Evolutionary conservation across 2,888 invertebrate species (phyloP), one percentile per base, ranked within the genome.

Genomic region (Chloroclysta siterata): DNA sequence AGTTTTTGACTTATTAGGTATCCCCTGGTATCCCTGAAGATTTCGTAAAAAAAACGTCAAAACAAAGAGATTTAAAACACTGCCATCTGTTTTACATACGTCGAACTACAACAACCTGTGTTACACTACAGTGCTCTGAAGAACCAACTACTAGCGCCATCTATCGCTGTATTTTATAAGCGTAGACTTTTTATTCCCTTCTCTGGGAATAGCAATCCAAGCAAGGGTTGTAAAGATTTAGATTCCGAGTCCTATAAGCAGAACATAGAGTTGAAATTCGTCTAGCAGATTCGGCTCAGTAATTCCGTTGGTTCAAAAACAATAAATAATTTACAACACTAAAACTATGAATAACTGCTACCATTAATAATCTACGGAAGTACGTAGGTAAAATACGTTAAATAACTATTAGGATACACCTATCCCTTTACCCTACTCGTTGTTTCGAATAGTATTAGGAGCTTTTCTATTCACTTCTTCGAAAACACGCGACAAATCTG

Each of bases 81-180:
- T 74, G 82, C 77, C 82, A 80, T 78, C 82, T 83, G 51, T 71
- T 52, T 33, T 10, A 41, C 36, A 15, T 4, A 6, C 47, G 22
- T 41, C 33, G 61, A 69, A 76, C 71, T 69, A 60, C 46, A 22
- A 28, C 17, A 7, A 17, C 14, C 39, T 39, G 11, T 7, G 22
- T 13, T 33, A 17, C 15, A 28, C 42, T 0, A 11, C 15, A n/a
- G n/a, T 3, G 29, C 13, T 11, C 3, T 22, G 22, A 22, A 39
- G 11, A 39, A 39, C 42, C 22, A 22, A 44, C 44, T 22, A 52
- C 56, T 60, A 36, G 15, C 57, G 65, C 70, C 67, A 70, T 66
- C 70, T 70, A 54, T 60, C 14, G 36, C 7, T 15, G 22, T 10
- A 1, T 4, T 29, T 51, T 15, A 8, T 33, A 10, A 15, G 15